Conservation (phyloP, 2,113 vertebrate species). For the Hippocampus mohnikei region DNA sequence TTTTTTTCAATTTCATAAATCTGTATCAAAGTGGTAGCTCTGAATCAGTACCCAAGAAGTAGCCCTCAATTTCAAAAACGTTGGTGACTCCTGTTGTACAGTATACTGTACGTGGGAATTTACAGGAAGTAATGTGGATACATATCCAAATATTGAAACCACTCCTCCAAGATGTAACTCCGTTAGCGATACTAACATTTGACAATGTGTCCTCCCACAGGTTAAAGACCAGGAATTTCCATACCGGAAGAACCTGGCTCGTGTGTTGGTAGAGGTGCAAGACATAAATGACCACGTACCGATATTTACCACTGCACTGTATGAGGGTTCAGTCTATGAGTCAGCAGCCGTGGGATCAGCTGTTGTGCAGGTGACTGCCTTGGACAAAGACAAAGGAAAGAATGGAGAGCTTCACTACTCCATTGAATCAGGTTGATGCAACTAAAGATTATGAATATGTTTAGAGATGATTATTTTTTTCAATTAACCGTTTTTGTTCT, state of each 20-base stretch:
- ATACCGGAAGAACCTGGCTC: conserved; percentile 87
- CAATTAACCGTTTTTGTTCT: conserved; percentile 14
- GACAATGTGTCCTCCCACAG: conserved; percentile 58
- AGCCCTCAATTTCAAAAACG: too few species aligned
- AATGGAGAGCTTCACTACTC: conserved; percentile 89
- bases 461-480: background rate
- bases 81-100: too few species aligned
- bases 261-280: conserved; percentile 88
- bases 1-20: too few species aligned
- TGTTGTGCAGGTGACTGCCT: conserved; percentile 87
- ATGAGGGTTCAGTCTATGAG: conserved; percentile 90
- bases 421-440: conserved; percentile 86
- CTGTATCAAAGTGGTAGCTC: too few species aligned
- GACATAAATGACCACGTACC: conserved; percentile 94
- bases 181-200: background rate
- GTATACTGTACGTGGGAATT: too few species aligned
- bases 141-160: background rate
- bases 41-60: too few species aligned
- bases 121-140: too few species aligned
- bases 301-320: conserved; percentile 86
- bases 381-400: conserved; percentile 95
- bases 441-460: background rate
- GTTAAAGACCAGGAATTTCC: conserved; percentile 97
- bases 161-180: background rate
- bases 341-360: conserved; percentile 94